Base-by-base conservation (phyloP, 2,888 invertebrate species). In the Heliothis peltigera region DNA sequence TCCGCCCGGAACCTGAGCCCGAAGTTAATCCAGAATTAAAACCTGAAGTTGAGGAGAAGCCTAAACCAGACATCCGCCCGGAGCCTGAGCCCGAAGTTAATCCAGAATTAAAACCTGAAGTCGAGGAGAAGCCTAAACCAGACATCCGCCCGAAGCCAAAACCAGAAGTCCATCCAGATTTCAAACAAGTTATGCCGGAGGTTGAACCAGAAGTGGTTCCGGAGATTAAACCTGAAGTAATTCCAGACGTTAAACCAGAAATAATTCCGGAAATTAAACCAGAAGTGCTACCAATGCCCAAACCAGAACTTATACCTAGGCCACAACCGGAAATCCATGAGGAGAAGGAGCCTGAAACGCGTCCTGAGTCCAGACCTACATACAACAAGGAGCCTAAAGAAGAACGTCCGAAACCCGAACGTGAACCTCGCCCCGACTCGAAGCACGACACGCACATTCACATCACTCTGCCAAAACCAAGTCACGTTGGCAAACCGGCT, bases 371-470 rank as follows among this genome's bases (percentile, higher is more conserved):
- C n/a, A 39, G n/a, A 39, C 39, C 39, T 5, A 15, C 15, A 35
- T n/a, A 10, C 4, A 0, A 1, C 4, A 39, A n/a, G 0, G 32
- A 4, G 15, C 15, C 7, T 1, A 28, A 2, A 1, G 21, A 21
- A 12, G 17, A 17, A 25, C 39, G 39, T 39, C 39, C 39, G 15
- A n/a, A 39, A 15, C 39, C 39, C n/a, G 15, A 39, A 15, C 39
- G 39, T 5, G 51, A 35, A 5, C 39, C 39, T 25, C 62, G 52
- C 21, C 70, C 32, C 19, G 18, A 17, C 17, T 28, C 17, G 12
- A 19, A 70, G 42, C 70, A 70, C 8, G 70, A 70, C 4, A 43
- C 52, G 42, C n/a, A 44, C 0, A 53, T 73, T 42, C 49, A 73
- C 7, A 55, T 66, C 43, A 22, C 47, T 17, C 49, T 73, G 0